Base-by-base conservation (phyloP, 2,113 vertebrate genomes). In the Cephalopterus ornatus region DNA sequence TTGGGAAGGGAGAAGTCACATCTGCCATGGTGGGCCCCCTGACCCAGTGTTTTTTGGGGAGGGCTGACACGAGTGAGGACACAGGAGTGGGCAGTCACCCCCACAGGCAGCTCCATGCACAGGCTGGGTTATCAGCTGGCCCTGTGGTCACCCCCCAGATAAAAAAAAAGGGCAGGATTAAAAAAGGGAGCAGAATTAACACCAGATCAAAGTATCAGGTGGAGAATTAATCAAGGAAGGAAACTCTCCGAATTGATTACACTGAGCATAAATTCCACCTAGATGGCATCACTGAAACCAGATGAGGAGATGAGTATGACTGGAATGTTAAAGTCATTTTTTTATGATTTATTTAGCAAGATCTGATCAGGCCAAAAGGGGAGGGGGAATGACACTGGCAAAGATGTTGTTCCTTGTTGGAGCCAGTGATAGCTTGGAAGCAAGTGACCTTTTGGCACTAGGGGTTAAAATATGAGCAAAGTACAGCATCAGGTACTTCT, bases 141-240 rank as follows among this genome's bases (percentile, higher is more conserved):
- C 11, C 4, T 1, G 24, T 18, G 27, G 55, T 58, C 66, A 50
- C 22, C 7, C 15, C 20, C 6, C 4, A 4, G 0, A 52, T 28
- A 16, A 52, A 19, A 63, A 33, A n/a, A 72, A 72, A 15, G 3
- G 24, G 4, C 42, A 78, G 68, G 39, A 71, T 35, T 46, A n/a
- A 67, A 67, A 42, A 44, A 70, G 16, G 49, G 47, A 80, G 32
- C 53, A 70, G 55, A 82, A 59, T 78, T 62, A 86, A 53, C 50
- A 63, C 27, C 53, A 52, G 49, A 58, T 70, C 78, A 88, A 94
- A 93, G 68, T 52, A 89, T 11, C 67, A 68, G 49, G 41, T 1
- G 2, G 67, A 79, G 74, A 79, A 88, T 90, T 88, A 92, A 77
- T 90, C 88, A 76, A 53, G 85, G 79, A 84, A 90, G 63, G 71